Conservation (phyloP, 2,113 vertebrate genomes). For the Nycticryphes semicollaris region DNA sequence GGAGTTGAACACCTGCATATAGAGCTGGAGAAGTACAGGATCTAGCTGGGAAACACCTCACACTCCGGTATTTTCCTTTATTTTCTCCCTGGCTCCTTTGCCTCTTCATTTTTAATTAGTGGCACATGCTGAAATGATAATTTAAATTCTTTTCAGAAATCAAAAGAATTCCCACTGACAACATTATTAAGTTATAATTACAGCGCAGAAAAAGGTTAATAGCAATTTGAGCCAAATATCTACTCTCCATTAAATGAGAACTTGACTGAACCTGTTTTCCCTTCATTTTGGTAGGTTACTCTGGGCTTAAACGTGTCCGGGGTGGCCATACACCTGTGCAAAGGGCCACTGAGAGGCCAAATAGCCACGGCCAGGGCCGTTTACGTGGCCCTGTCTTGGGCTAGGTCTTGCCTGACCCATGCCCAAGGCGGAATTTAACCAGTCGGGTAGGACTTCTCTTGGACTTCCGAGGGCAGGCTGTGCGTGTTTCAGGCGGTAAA, state of each 20-base stretch:
- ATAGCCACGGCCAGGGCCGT: neutral
- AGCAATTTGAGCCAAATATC: constrained; percentile 57
- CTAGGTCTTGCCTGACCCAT: accelerated
- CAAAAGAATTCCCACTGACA: constrained; percentile 58
- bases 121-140: constrained; percentile 54
- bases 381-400: neutral
- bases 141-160: constrained; percentile 62
- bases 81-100: constrained; percentile 19
- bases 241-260: constrained; percentile 32
- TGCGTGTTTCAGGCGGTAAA: neutral
- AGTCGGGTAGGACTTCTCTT: neutral
- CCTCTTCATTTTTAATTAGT: constrained; percentile 51
- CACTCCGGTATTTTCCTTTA: neutral
- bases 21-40: neutral
- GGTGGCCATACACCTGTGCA: neutral
- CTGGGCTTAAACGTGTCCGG: neutral
- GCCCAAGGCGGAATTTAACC: neutral
- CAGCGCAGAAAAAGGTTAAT: constrained; percentile 36
- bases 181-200: constrained; percentile 59
- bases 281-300: neutral
- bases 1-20: neutral
- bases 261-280: constrained; percentile 46
- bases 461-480: neutral
- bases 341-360: neutral
- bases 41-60: constrained; percentile 19